Conservation (phyloP, 2,888 invertebrate species). For the Drosophila ochracea region DNA sequence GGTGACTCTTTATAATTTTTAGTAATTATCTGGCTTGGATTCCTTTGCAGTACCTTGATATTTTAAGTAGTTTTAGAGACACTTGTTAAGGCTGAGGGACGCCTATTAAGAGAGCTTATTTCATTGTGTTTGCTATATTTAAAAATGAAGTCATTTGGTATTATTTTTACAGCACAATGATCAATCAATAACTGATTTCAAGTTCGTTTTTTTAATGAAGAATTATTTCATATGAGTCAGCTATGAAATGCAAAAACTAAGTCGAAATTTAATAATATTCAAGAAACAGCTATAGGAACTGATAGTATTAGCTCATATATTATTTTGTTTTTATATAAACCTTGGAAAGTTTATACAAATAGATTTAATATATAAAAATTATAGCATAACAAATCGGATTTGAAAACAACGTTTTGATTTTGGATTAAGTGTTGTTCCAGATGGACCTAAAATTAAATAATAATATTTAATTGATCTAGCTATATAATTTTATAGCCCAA, state of each 20-base stretch:
- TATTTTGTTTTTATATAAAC: too few relatives aligned
- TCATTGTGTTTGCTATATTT: neutral
- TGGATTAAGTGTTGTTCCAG: too few relatives aligned
- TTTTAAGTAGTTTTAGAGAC: neutral
- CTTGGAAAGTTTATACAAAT: neutral
- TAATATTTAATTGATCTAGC: neutral
- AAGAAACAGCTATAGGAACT: neutral
- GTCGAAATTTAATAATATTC: neutral
- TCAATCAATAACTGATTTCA: neutral
- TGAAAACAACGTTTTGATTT: too few relatives aligned
- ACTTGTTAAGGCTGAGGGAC: neutral
- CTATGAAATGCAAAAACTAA: neutral
- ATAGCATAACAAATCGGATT: neutral
- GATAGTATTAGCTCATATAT: neutral
- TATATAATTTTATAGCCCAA: neutral
- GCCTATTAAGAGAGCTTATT: neutral
- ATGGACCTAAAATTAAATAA: neutral
- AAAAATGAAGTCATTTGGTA: neutral
- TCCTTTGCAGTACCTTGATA: neutral
- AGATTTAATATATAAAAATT: neutral
- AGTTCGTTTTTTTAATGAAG: neutral
- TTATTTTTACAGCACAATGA: neutral
- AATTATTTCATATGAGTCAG: neutral
- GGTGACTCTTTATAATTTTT: neutral
- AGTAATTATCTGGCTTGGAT: constrained; percentile 9